These are phyloP conservation scores for Listronotus oregonensis DNA, from an alignment of 1,140 invertebrate genomes.

Conservation along the genomic window DNA sequence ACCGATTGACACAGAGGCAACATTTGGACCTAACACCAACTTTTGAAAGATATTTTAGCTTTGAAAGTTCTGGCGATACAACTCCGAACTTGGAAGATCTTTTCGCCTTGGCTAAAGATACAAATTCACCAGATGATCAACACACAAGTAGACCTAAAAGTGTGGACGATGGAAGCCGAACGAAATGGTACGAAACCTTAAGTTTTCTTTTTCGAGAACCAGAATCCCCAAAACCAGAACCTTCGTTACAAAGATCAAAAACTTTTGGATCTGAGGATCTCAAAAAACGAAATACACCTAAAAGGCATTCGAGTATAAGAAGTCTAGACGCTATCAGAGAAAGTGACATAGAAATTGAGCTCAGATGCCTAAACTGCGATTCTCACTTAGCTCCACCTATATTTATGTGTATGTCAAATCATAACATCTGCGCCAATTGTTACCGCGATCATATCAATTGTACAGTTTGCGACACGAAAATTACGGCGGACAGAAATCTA, in stretches of 20 bases:
- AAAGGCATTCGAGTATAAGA: slow-evolving; percentile 27
- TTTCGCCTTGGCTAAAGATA: slow-evolving; percentile 8
- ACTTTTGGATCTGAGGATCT: slow-evolving; percentile 35
- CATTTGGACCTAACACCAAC: neutral
- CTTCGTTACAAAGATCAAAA: slow-evolving; percentile 15
- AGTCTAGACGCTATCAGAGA: slow-evolving; percentile 30
- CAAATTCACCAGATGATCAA: slow-evolving; percentile 2
- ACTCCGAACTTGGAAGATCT: slow-evolving; percentile 7
- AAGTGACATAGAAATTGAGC: slow-evolving; percentile 32
- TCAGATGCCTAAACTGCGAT: slow-evolving; percentile 43
- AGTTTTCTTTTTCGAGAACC: too few relatives aligned
- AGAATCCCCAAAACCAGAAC: neutral
- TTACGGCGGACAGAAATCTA: slow-evolving; percentile 43
- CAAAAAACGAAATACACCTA: slow-evolving; percentile 6
- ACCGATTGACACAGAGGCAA: too few relatives aligned
- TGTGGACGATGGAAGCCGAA: slow-evolving; percentile 13
- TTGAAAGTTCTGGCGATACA: neutral
- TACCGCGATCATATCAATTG: slow-evolving; percentile 30
- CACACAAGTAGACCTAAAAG: slow-evolving; percentile 13
- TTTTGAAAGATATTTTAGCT: neutral
- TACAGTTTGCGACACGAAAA: slow-evolving; percentile 36
- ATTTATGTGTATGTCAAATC: slow-evolving; percentile 42
- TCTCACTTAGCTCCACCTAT: slow-evolving; percentile 45
- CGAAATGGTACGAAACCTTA: slow-evolving; percentile 17
- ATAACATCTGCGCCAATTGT: slow-evolving; percentile 45